phyloP scores from a whole-genome alignment of 2,113 vertebrate species.

The Leucopternis melanops region DNA sequence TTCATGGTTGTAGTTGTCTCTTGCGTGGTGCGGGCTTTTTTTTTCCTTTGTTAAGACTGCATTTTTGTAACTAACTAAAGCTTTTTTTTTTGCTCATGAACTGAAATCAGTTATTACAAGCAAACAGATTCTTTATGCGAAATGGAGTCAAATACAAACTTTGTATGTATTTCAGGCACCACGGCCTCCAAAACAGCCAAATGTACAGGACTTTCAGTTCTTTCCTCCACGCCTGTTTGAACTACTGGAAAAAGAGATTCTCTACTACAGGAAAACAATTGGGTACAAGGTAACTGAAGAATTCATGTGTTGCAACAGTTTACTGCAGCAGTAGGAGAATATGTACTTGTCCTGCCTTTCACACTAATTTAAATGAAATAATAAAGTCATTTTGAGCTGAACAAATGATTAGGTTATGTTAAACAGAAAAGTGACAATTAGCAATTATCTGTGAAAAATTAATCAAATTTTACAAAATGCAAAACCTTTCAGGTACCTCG shows the following conservation, averaged over 20 bases:
- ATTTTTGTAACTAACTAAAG: not conserved
- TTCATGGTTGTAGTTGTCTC: not conserved
- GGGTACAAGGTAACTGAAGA: constrained; percentile 88
- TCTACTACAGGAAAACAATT: constrained; percentile 98
- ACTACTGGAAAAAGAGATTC: constrained; percentile 95
- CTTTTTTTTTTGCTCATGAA: not conserved
- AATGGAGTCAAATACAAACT: not conserved
- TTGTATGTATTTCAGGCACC: constrained; percentile 80
- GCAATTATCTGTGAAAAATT: not conserved
- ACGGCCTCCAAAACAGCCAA: constrained; percentile 95
- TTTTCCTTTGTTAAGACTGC: not conserved
- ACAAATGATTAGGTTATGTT: not conserved
- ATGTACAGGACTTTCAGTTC: constrained; percentile 98
- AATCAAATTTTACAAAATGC: not conserved
- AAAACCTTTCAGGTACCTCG: constrained; percentile 85
- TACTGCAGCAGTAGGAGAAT: not conserved
- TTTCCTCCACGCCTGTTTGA: constrained; percentile 98
- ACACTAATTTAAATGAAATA: not conserved
- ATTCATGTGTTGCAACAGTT: not conserved
- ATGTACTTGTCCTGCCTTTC: not conserved
- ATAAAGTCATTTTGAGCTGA: not conserved
- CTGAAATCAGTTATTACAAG: not conserved
- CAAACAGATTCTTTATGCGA: not conserved
- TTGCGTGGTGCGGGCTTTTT: not conserved
- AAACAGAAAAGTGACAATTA: not conserved